Base-by-base conservation (phyloP, 2,113 vertebrate species). In the Perca flavescens region DNA sequence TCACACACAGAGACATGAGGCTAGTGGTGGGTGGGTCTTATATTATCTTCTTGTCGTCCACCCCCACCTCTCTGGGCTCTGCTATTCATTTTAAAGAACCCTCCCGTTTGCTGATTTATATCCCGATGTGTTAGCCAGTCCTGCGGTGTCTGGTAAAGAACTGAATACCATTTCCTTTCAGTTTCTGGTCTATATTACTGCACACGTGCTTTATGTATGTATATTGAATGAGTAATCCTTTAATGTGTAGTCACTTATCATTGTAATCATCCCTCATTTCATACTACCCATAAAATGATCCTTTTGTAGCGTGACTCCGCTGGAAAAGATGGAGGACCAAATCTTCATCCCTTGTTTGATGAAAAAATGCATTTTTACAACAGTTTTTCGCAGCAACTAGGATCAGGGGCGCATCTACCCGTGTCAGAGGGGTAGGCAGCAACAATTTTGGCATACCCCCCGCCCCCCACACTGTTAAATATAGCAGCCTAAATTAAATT, bases 61-160 rank as follows among this genome's bases (percentile, higher is more conserved):
- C 58, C 79, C 22, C 47, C 64, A 28, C 66, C 63, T 56, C 60
- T 72, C 69, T 17, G 8, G 21, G 65, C 69, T 72, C 82, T n/a
- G 16, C 52, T 6, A 15, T 80, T 64, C 65, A 31, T 66, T 76
- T 77, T 61, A 50, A 83, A 79, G 78, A 22, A 10, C 40, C 17
- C 69, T 77, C 67, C 81, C 17, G 19, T 85, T 79, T 14, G 40
- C 62, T 82, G 85, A 89, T 89, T 89, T 86, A 85, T 76, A 22
- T 46, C 43, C 6, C 40, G 70, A 77, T 71, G 66, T 64, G 64
- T 83, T 61, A 25, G 53, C 72, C 60, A 12, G 71, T 40, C 53
- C 34, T 11, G 58, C 67, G 28, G 16, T 21, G 43, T 77, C 64
- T 63, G 5, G 72, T 52, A 8, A 53, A 60, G 31, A 34, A 1